Evolutionary conservation across 2,888 invertebrate genomes (phyloP), one percentile per base, ranked within the genome.

Genomic region (Lasioglossum vierecki): DNA sequence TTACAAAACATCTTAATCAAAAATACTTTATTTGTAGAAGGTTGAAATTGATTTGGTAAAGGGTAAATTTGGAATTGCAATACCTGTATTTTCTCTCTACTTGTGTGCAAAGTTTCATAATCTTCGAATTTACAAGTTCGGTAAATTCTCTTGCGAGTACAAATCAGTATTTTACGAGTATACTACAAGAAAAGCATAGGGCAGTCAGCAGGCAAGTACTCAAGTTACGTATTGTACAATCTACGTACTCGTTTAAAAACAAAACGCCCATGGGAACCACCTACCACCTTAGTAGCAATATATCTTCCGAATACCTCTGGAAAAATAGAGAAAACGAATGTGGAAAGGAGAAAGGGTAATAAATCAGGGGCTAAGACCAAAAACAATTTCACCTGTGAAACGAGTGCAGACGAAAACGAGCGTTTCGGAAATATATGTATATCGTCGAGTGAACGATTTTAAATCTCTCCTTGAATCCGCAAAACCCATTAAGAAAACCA

Each of bases 351-450:
- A 80, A 86, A 75, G 72, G 75, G 77, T 53, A 82, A 85, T 86
- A 82, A 77, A 82, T 86, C 82, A 86, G 79, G 13, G 68, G 77
- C 53, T 66, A 66, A 71, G 82, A 71, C 77, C 60, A 68, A 80
- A 85, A 86, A 86, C 82, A 85, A 85, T 84, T 86, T 79, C 74
- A 74, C 70, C 79, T 13, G 30, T 41, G 26, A 77, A 82, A 79
- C 44, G 35, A 63, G 70, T 66, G 76, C 53, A 57, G 44, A 22
- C 53, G 57, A 41, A 39, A 81, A 84, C 84, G 68, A 30, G 35
- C 66, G 35, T 35, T 66, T 18, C 18, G 30, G 11, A 11, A n/a
- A n/a, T 53, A 60, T 66, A 46, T 46, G 71, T 13, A 63, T 60
- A 76, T 76, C 70, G 44, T 72, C 11, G 0, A 26, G 18, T 3